Conservation (phyloP, 2,113 vertebrate species). For the Mugil cephalus region DNA sequence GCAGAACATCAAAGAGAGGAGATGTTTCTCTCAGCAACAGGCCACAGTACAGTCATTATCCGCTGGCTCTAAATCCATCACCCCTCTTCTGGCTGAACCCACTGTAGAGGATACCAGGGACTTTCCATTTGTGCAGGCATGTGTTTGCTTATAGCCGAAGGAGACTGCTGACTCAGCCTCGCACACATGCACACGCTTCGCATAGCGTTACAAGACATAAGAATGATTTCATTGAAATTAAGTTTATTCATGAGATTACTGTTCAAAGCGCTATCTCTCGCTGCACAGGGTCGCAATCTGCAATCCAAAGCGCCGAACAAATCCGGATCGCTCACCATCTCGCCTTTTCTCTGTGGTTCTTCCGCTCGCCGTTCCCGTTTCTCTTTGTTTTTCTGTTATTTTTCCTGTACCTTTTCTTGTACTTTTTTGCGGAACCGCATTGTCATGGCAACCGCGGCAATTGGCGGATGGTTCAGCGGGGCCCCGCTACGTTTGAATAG, state of each 20-base stretch:
- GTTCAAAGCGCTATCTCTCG: constrained; percentile 37
- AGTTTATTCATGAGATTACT: constrained; percentile 65
- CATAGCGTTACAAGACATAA: constrained; percentile 39
- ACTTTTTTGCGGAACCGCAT: constrained; percentile 20
- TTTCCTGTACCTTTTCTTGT: constrained; percentile 3
- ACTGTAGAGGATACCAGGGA: constrained; percentile 14
- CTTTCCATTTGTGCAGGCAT: constrained; percentile 1
- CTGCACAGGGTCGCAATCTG: constrained; percentile 50
- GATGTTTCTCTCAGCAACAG: constrained; percentile 64
- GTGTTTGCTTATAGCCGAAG: constrained; percentile 40
- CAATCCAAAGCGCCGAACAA: constrained; percentile 41
- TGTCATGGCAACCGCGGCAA: constrained; percentile 49
- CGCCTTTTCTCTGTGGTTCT: constrained; percentile 2
- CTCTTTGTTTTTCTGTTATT: neutral
- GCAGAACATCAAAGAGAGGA: constrained; percentile 67
- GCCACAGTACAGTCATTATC: constrained; percentile 60
- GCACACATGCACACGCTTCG: constrained; percentile 8
- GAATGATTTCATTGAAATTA: constrained; percentile 45
- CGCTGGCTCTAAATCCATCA: constrained; percentile 52
- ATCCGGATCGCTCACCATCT: constrained; percentile 43
- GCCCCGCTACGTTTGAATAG: constrained; percentile 42
- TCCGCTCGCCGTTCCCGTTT: neutral
- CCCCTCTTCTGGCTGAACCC: constrained; percentile 42
- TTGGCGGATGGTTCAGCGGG: constrained; percentile 16
- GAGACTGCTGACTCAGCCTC: constrained; percentile 65